phyloP scores from a whole-genome alignment of 2,888 invertebrate genomes.

The Sceliomorpha sp. region DNA sequence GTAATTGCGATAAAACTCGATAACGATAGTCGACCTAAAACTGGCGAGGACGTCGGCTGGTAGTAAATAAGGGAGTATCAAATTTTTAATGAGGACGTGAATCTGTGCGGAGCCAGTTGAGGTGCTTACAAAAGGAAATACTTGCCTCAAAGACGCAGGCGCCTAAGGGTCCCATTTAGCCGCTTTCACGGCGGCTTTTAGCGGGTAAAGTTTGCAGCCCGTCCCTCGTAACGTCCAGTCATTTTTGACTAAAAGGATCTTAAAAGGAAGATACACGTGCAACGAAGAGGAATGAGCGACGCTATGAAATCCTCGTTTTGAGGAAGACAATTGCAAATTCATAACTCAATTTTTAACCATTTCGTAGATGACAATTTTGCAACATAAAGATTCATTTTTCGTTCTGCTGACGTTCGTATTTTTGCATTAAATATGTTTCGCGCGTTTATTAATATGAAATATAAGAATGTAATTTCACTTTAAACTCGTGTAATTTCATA shows the following conservation, averaged over 20 bases:
- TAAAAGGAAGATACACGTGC: slow-evolving; percentile 18
- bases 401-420: slow-evolving; percentile 5
- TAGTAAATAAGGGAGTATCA: slow-evolving; percentile 30
- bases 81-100: slow-evolving; percentile 32
- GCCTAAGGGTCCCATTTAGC: slow-evolving; percentile 31
- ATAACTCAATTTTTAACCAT: slow-evolving; percentile 12
- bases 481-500: no score
- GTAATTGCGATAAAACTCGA: slow-evolving; percentile 12
- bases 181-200: slow-evolving; percentile 32
- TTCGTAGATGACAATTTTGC: slow-evolving; percentile 1
- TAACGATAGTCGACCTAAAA: slow-evolving; percentile 17
- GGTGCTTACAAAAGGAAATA: slow-evolving; percentile 21
- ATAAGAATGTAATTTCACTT: no score
- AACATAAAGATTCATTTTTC: neutral
- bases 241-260: slow-evolving; percentile 47
- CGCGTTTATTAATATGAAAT: no score
- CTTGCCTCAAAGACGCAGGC: slow-evolving; percentile 28
- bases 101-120: slow-evolving; percentile 18
- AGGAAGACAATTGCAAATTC: slow-evolving; percentile 14
- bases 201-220: slow-evolving; percentile 17
- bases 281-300: slow-evolving; percentile 3
- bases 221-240: slow-evolving; percentile 27
- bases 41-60: slow-evolving; percentile 12
- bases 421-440: slow-evolving; percentile 9
- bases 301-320: slow-evolving; percentile 4